Percentiles rank a stretch among this genome's conserved stretches.
phyloP scores from a whole-genome alignment of 2,113 vertebrate species.

The Philantomba maxwellii region DNA sequence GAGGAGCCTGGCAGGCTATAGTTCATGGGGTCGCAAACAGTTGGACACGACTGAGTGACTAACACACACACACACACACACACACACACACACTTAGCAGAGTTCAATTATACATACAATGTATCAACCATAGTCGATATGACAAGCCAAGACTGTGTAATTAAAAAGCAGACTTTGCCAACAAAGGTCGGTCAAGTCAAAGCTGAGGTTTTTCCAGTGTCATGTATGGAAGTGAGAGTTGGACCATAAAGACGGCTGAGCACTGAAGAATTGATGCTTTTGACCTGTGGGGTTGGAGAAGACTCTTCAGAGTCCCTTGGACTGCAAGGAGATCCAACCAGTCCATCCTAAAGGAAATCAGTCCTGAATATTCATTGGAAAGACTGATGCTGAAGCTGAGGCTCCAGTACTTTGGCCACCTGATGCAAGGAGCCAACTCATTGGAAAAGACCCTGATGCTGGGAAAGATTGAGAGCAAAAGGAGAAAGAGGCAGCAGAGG shows the following conservation, averaged over 20 bases:
- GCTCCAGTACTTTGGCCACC: background rate
- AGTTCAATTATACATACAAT: accelerated
- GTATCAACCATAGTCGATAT: accelerated
- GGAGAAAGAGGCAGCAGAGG: background rate
- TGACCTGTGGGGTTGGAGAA: background rate
- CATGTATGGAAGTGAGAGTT: background rate
- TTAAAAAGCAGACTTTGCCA: background rate
- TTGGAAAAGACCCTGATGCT: background rate
- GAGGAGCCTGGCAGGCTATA: background rate
- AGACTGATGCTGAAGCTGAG: background rate
- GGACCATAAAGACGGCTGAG: background rate
- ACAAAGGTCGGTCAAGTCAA: background rate
- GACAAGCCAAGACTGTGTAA: background rate
- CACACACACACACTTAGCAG: background rate
- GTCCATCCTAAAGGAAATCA: background rate
- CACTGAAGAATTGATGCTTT: background rate
- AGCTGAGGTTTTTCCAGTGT: background rate
- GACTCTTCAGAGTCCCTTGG: background rate
- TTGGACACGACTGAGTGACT: background rate
- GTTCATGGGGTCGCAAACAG: background rate
- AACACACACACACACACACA: background rate
- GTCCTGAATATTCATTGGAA: background rate
- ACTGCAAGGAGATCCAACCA: background rate
- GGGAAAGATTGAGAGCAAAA: accelerated
- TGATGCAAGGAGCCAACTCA: background rate